phyloP scores from a whole-genome alignment of 2,113 vertebrate species.

The Podarcis muralis region DNA sequence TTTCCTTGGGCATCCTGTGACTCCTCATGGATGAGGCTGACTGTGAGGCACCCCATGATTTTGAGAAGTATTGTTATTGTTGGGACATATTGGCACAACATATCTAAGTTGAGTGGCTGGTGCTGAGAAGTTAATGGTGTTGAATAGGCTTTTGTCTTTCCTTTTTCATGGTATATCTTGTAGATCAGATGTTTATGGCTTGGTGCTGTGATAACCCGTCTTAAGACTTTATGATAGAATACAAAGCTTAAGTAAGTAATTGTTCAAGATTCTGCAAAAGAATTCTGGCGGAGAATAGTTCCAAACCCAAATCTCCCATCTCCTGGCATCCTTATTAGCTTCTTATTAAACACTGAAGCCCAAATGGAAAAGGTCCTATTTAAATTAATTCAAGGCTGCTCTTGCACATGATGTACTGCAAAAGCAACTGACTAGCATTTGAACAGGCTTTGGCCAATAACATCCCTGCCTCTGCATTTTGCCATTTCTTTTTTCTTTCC shows the following conservation, averaged over 20 bases:
- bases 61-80: neutral
- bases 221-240: neutral
- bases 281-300: neutral
- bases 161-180: neutral
- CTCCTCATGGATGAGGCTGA: neutral
- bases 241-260: neutral
- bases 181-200: neutral
- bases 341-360: neutral
- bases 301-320: neutral
- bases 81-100: neutral
- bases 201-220: neutral
- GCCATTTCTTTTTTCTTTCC: neutral
- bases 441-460: neutral
- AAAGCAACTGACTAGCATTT: neutral
- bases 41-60: neutral
- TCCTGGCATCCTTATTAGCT: neutral
- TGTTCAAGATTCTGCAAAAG: neutral
- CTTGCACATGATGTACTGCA: neutral
- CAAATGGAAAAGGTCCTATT: neutral
- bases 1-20: neutral
- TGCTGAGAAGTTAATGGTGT: neutral
- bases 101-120: neutral
- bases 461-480: neutral
- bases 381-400: neutral
- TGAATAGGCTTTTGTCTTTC: neutral